Evolutionary conservation across 2,113 vertebrate genomes (phyloP).

Genomic region (Nerophis ophidion): DNA sequence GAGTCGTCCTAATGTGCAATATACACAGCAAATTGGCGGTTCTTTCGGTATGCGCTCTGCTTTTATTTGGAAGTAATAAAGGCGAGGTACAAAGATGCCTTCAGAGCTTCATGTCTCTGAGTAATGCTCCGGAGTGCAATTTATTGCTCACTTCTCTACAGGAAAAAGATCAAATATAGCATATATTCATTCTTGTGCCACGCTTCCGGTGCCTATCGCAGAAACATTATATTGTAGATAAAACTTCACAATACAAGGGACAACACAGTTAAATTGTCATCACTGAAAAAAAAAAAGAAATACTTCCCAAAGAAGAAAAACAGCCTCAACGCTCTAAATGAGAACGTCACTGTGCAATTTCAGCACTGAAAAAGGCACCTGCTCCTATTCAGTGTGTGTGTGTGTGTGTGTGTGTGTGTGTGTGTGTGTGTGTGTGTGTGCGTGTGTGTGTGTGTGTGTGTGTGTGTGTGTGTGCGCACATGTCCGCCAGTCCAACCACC

Average conservation of each 20-base stretch:
- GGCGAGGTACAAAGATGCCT: conserved; percentile 30
- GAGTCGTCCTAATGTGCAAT: conserved; percentile 38
- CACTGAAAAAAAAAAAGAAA: not conserved
- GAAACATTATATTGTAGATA: not conserved
- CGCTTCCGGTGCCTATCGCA: not conserved
- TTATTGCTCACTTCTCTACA: conserved; percentile 36
- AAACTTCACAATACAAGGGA: not conserved
- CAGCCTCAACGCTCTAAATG: conserved; percentile 34
- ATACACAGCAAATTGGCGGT: conserved; percentile 42
- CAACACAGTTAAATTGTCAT: no score
- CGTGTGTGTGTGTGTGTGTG: no score
- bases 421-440: no score
- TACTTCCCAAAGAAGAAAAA: conserved; percentile 32
- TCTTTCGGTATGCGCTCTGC: conserved; percentile 31
- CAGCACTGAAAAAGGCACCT: conserved; percentile 52
- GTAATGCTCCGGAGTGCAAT: conserved; percentile 50
- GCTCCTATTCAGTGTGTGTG: conserved; percentile 28
- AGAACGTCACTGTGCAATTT: conserved; percentile 14
- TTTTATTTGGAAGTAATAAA: conserved; percentile 38
- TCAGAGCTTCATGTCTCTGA: conserved; percentile 22
- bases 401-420: conserved; percentile 1
- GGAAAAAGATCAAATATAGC: conserved; percentile 25
- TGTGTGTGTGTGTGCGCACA: not conserved
- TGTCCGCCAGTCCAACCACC: conserved; percentile 36
- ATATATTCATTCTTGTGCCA: not conserved